phyloP scores from a whole-genome alignment of 2,113 vertebrate genomes.

The Argyrosomus japonicus region DNA sequence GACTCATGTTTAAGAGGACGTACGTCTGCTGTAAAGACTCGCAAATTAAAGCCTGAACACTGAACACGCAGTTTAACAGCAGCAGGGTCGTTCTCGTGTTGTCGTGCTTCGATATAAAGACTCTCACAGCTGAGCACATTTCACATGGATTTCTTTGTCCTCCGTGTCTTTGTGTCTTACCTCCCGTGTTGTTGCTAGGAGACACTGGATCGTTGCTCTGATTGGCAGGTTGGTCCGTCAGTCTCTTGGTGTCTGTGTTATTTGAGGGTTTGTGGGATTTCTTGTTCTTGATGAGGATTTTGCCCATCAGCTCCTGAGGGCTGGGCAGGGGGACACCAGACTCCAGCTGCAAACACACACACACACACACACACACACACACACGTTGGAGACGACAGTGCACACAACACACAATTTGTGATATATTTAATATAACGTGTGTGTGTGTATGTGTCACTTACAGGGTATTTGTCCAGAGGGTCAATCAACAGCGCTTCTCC shows the following conservation, averaged over 20 bases:
- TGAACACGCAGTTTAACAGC: not conserved
- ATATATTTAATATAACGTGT: not conserved
- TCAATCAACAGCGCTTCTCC: slow-evolving; percentile 95
- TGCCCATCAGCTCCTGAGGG: slow-evolving; percentile 96
- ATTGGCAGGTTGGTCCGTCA: slow-evolving; percentile 93
- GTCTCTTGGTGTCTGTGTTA: slow-evolving; percentile 91
- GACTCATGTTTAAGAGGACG: slow-evolving; percentile 46
- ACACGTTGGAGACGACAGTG: not conserved
- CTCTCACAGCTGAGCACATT: slow-evolving; percentile 32
- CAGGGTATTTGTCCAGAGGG: slow-evolving; percentile 94
- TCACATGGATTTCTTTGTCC: slow-evolving; percentile 42
- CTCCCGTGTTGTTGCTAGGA: slow-evolving; percentile 90
- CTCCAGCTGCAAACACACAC: slow-evolving; percentile 87
- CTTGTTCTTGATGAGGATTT: slow-evolving; percentile 99
- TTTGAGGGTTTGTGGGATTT: slow-evolving; percentile 95
- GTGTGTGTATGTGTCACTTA: slow-evolving; percentile 75
- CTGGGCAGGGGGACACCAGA: slow-evolving; percentile 93
- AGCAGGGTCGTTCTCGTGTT: not conserved
- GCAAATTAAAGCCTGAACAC: not conserved
- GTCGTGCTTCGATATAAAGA: slow-evolving; percentile 16
- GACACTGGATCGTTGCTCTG: slow-evolving; percentile 93
- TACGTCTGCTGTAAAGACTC: not conserved
- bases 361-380: slow-evolving; percentile 9
- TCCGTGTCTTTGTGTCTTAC: slow-evolving; percentile 69
- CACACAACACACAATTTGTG: not conserved